Evolutionary conservation across 2,797 vertebrate species (phyloP).

Genomic region (Lutjanus argentimaculatus): DNA sequence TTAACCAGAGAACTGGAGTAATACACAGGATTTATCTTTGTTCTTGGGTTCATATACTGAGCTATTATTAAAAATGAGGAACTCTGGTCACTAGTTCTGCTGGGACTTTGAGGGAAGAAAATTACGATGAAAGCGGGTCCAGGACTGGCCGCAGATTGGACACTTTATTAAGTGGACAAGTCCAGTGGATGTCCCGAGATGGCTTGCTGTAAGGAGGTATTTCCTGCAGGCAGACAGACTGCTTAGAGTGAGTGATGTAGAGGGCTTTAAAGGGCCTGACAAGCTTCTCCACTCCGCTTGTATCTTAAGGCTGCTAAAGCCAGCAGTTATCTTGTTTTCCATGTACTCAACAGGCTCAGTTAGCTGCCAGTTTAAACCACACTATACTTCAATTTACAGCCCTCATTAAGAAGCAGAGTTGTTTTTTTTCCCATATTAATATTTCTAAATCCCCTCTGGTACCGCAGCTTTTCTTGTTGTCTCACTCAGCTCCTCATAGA

Average conservation of each 20-base stretch:
- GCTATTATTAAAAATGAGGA: constrained; percentile 64
- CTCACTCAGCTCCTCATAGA: constrained; percentile 6
- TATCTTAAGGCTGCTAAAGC: constrained; percentile 67
- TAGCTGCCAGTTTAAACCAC: constrained; percentile 65
- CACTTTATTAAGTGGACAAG: constrained; percentile 68
- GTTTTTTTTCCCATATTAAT: constrained; percentile 50
- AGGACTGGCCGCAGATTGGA: constrained; percentile 53
- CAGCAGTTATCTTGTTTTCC: constrained; percentile 70
- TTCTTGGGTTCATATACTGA: constrained; percentile 43
- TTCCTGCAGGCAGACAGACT: constrained; percentile 78
- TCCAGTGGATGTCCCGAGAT: constrained; percentile 66
- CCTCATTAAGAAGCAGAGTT: constrained; percentile 47
- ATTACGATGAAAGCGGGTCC: constrained; percentile 62
- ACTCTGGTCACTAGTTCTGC: constrained; percentile 34
- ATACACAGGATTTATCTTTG: constrained; percentile 59
- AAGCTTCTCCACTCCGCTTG: constrained; percentile 53
- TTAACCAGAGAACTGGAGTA: constrained; percentile 38
- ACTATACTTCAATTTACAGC: constrained; percentile 57
- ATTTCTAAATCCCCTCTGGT: constrained; percentile 47
- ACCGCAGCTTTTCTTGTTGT: constrained; percentile 46
- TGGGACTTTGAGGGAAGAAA: constrained; percentile 57
- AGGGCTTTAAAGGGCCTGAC: constrained; percentile 70
- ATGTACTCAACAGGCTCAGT: constrained; percentile 60
- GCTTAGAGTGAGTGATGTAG: constrained; percentile 78
- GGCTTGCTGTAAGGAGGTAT: constrained; percentile 75